These are phyloP conservation scores for Drosophila mulleri DNA, from an alignment of 2,888 invertebrate species.

Conservation along the genomic window DNA sequence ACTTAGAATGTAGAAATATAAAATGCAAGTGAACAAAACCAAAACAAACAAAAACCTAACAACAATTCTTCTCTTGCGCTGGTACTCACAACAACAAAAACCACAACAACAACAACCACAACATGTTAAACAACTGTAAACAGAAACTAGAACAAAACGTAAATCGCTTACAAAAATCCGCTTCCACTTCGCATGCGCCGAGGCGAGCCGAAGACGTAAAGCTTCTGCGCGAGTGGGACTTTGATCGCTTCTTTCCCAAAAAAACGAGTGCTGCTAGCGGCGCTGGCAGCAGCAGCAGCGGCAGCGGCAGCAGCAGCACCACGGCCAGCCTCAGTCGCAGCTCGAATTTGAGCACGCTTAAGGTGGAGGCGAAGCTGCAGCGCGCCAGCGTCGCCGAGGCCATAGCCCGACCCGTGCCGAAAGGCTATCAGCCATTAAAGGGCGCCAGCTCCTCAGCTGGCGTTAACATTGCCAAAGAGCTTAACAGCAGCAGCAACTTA, in stretches of 20 bases:
- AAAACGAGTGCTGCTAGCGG: conserved; percentile 21
- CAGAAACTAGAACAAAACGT: conserved; percentile 83
- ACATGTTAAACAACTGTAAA: conserved; percentile 50
- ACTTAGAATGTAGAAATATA: conserved; percentile 54
- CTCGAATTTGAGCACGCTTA: conserved; percentile 85
- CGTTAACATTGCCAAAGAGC: conserved; percentile 73
- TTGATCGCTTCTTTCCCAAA: conserved; percentile 92
- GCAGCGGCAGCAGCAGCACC: conserved; percentile 66
- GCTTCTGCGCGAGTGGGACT: conserved; percentile 94
- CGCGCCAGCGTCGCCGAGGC: conserved; percentile 82
- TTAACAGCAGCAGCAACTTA: conserved; percentile 37
- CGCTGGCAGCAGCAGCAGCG: conserved; percentile 19
- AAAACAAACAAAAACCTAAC: conserved; percentile 51
- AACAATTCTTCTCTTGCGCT: conserved; percentile 78
- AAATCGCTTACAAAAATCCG: conserved; percentile 83
- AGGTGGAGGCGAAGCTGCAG: conserved; percentile 83
- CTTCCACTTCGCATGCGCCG: conserved; percentile 85
- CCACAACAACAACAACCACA: conserved; percentile 37
- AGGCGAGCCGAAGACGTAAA: conserved; percentile 89
- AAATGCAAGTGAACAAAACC: conserved; percentile 42
- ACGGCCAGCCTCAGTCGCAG: conserved; percentile 78
- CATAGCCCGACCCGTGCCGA: conserved; percentile 76
- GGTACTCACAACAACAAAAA: conserved; percentile 57
- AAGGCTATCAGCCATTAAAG: conserved; percentile 75
- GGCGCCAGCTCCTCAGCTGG: conserved; percentile 43